Percentiles rank a stretch among this genome's conserved stretches.
These are phyloP conservation scores for Cynodonichthys magdalenae DNA, from an alignment of 2,797 vertebrate species.

Conservation along the genomic window DNA sequence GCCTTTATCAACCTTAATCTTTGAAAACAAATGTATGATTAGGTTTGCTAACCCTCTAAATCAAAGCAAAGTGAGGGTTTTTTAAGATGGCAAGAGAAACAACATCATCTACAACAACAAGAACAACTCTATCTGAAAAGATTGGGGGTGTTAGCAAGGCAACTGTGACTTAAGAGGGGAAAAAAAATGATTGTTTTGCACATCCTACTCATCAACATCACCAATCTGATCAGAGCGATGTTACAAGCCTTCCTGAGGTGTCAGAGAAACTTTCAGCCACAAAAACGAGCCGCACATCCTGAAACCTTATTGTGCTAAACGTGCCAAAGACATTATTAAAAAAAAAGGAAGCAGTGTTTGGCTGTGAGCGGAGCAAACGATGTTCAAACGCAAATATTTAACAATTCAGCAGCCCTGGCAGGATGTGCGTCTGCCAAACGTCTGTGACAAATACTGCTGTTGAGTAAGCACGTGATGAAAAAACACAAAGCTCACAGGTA, in stretches of 20 bases:
- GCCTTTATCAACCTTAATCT: conserved; percentile 73
- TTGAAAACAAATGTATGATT: conserved; percentile 83
- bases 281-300: conserved; percentile 28
- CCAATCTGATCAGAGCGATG: conserved; percentile 58
- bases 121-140: conserved; percentile 61
- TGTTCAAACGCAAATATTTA: conserved; percentile 15
- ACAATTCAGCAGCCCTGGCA: conserved; percentile 1
- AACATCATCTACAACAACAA: conserved; percentile 31
- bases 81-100: conserved; percentile 62
- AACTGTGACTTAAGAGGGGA: conserved; percentile 80
- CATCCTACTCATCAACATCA: conserved; percentile 42
- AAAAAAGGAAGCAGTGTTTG: neutral
- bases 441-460: conserved; percentile 22
- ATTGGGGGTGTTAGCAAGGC: conserved; percentile 77
- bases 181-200: conserved; percentile 78
- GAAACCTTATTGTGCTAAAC: conserved; percentile 53
- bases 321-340: conserved; percentile 2
- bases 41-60: conserved; percentile 58
- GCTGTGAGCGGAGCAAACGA: conserved; percentile 25
- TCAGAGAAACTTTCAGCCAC: conserved; percentile 46
- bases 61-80: conserved; percentile 34
- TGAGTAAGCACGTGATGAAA: conserved; percentile 11
- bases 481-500: conserved; percentile 24
- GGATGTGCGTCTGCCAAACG: conserved; percentile 20
- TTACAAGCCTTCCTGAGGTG: conserved; percentile 80